Base-by-base conservation (phyloP, 2,888 invertebrate species). In the Dicycla oo region DNA sequence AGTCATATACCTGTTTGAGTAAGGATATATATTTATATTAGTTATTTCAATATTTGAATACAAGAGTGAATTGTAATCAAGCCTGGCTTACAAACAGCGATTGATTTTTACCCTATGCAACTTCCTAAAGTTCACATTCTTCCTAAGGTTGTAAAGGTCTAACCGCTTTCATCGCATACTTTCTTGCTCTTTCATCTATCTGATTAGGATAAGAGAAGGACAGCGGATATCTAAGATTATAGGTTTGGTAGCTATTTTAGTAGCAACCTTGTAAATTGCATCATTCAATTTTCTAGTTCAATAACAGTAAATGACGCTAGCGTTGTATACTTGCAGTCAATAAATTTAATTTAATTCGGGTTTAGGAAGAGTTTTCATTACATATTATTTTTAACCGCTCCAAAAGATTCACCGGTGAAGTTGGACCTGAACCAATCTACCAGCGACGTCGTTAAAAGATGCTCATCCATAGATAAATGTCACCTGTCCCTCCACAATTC, bases 201-300 rank as follows among this genome's bases (percentile, higher is more conserved):
- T 49, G n/a, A 26, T 40, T 20, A 20, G 6, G 5, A 7, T 20
- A 34, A 18, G 65, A 70, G 4, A 64, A 23, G 20, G 20, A 54
- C 15, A 30, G 51, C 11, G 30, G 18, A 70, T 53, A 30, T 40
- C 34, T 49, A 49, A 34, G 13, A 53, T n/a, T 60, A 43, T 30
- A 49, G 47, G 23, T 63, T 53, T 71, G 13, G 49, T 34, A 51
- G 54, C 67, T 72, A 71, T 81, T 77, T 77, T n/a, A 11, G 26
- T 26, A 54, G 23, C 64, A 56, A 62, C 30, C 26, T 61, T 30
- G 45, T 68, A 65, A 72, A 61, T 81, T 51, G 40, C 66, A 64
- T 63, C 76, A 71, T 57, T 15, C 40, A 60, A 53, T 45, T 40
- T 56, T 65, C 47, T 68, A 72, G 61, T 76, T 63, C 20, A 66